Conservation (phyloP, 2,797 vertebrate genomes). For the Lithobates pipiens region DNA sequence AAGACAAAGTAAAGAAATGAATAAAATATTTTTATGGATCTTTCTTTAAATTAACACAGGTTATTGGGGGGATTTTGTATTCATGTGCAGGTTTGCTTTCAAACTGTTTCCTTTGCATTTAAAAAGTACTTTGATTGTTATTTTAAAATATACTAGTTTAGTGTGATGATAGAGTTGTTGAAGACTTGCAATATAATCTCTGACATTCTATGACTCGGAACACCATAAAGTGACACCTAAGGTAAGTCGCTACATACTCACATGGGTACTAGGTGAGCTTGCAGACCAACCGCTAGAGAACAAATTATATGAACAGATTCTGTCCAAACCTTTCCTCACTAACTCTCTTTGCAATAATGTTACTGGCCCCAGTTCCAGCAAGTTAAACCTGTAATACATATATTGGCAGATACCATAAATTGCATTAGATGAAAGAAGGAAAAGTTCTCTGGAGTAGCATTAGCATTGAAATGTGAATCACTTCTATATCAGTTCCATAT, state of each 20-base stretch:
- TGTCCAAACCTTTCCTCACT: slow-evolving; percentile 43
- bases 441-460: slow-evolving; percentile 39
- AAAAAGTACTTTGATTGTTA: too few species aligned
- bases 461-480: slow-evolving; percentile 25
- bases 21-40: too few species aligned
- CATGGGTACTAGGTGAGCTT: not conserved
- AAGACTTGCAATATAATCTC: not conserved
- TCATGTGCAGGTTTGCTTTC: too few species aligned
- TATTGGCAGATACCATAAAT: slow-evolving; percentile 35
- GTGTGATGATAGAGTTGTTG: not conserved
- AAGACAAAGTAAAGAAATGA: too few species aligned
- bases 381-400: slow-evolving; percentile 33
- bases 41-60: too few species aligned
- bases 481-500: slow-evolving; percentile 15
- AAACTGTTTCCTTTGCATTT: too few species aligned
- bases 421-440: not conserved
- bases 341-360: slow-evolving; percentile 37
- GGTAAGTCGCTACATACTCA: not conserved
- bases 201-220: not conserved
- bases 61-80: too few species aligned
- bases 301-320: slow-evolving; percentile 31
- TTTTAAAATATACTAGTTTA: too few species aligned
- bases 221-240: slow-evolving; percentile 22
- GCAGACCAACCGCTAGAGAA: slow-evolving; percentile 17
- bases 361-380: slow-evolving; percentile 35